Percentiles rank a stretch among this genome's conserved stretches.
Evolutionary conservation across 2,888 invertebrate species (phyloP).

Genomic region (Lasioglossum marginatum): DNA sequence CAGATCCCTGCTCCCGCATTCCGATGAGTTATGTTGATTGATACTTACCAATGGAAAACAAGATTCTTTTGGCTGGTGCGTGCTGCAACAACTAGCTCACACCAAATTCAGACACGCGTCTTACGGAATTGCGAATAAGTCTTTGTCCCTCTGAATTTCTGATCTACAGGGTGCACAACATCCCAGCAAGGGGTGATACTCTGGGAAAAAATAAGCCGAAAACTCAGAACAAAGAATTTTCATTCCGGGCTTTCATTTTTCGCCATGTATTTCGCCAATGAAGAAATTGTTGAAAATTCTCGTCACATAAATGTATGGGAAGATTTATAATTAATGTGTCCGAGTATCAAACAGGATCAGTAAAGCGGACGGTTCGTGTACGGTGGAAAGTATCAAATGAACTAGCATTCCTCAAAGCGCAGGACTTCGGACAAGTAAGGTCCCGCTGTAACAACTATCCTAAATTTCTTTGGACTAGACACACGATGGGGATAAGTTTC

Average conservation of each 20-base stretch:
- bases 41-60: slow-evolving; percentile 44
- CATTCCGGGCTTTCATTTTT: no score
- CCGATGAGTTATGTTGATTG: slow-evolving; percentile 64
- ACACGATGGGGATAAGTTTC: not conserved
- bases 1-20: slow-evolving; percentile 24
- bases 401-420: not conserved
- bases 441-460: not conserved
- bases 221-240: no score
- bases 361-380: not conserved
- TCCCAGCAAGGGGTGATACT: not conserved
- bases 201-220: no score
- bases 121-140: not conserved
- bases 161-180: not conserved
- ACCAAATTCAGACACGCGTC: not conserved
- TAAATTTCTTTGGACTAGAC: not conserved
- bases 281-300: not conserved
- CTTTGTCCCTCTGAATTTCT: not conserved
- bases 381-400: not conserved
- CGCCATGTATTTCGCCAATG: not conserved
- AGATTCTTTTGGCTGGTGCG: slow-evolving; percentile 13
- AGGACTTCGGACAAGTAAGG: not conserved
- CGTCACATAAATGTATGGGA: not conserved
- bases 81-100: not conserved
- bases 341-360: not conserved
- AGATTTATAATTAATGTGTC: not conserved